Conservation (phyloP, 2,888 invertebrate genomes). For the Cosmia trapezina region DNA sequence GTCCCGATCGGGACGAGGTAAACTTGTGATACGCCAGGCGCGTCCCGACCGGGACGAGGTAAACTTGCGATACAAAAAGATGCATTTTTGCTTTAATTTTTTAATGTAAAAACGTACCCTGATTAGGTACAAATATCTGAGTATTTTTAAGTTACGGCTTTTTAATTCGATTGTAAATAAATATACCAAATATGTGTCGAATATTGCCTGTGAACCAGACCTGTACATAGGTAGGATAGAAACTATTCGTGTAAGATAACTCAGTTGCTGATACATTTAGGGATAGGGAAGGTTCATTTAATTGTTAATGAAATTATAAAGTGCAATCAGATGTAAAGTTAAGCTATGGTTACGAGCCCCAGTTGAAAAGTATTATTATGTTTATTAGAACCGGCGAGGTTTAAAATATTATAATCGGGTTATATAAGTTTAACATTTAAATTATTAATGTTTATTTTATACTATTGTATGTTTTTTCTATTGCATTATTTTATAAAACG, state of each 20-base stretch:
- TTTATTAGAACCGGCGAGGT: constrained; percentile 89
- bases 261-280: constrained; percentile 78
- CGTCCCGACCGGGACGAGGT: constrained; percentile 71
- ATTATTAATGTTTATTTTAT: constrained; percentile 89
- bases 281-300: constrained; percentile 75
- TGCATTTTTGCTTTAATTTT: constrained; percentile 90
- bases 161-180: constrained; percentile 87
- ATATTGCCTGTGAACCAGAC: constrained; percentile 75
- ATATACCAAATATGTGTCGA: constrained; percentile 89
- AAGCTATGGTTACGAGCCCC: constrained; percentile 85
- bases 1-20: constrained; percentile 6
- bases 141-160: constrained; percentile 85
- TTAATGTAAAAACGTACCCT: constrained; percentile 81
- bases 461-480: constrained; percentile 85
- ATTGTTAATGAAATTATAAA: constrained; percentile 87
- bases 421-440: constrained; percentile 88
- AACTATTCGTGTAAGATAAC: constrained; percentile 78
- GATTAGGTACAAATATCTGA: constrained; percentile 87
- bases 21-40: constrained; percentile 77
- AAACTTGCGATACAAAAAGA: constrained; percentile 87
- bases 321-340: constrained; percentile 89
- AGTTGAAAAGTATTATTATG: constrained; percentile 91
- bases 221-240: constrained; percentile 85
- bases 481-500: constrained; percentile 81
- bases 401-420: constrained; percentile 90